Evolutionary conservation across 1,140 invertebrate genomes (phyloP).

Genomic region (Trichonephila clavipes): DNA sequence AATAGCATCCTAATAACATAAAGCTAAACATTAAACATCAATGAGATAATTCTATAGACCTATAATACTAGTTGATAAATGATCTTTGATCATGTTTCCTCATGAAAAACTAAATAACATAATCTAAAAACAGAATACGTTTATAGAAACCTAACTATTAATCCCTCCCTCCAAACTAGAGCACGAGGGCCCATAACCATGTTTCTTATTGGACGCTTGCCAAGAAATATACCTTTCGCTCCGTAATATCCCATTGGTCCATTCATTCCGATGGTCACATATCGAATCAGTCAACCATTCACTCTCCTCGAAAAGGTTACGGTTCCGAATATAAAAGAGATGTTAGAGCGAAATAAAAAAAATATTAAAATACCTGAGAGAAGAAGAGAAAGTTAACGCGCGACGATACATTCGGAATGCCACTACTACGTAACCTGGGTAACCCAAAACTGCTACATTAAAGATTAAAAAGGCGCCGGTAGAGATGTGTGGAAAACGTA

Average conservation of each 20-base stretch:
- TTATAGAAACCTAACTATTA: slow-evolving; percentile 23
- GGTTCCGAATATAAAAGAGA: slow-evolving; percentile 32
- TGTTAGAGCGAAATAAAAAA: not conserved
- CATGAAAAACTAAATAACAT: no score
- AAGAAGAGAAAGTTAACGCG: slow-evolving; percentile 40
- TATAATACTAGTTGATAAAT: no score
- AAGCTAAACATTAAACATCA: no score
- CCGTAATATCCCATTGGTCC: not conserved
- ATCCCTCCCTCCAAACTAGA: not conserved
- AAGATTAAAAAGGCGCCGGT: slow-evolving; percentile 69
- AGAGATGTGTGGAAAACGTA: slow-evolving; percentile 55
- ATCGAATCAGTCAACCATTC: slow-evolving; percentile 37
- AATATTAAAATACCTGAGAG: not conserved
- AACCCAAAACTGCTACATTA: slow-evolving; percentile 73
- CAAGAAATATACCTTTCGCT: not conserved
- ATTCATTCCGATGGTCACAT: slow-evolving; percentile 17
- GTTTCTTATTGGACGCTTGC: slow-evolving; percentile 33
- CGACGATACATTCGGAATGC: slow-evolving; percentile 60
- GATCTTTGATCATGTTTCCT: no score
- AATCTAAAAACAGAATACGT: not conserved
- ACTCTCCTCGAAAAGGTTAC: slow-evolving; percentile 17
- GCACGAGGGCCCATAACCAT: not conserved
- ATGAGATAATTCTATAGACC: no score
- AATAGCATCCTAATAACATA: no score
- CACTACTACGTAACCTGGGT: slow-evolving; percentile 73